phyloP scores from a whole-genome alignment of 2,797 vertebrate species.

The Danio jaintianensis region DNA sequence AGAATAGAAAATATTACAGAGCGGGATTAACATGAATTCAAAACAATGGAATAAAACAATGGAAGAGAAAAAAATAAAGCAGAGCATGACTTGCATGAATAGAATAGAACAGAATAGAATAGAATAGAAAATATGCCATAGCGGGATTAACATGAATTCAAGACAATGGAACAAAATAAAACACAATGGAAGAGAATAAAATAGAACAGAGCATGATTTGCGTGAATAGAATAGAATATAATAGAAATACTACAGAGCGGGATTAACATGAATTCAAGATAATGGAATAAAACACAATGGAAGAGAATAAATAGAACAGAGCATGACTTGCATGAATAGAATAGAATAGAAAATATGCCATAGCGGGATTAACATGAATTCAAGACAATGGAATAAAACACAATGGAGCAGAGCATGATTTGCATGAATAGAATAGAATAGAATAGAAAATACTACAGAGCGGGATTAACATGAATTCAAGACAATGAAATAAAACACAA shows the following conservation, averaged over 20 bases:
- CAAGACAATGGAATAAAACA: too few relatives aligned
- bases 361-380: neutral
- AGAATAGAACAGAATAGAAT: neutral
- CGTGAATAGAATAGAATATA: neutral
- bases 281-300: too few relatives aligned
- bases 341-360: neutral
- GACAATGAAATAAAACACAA: neutral
- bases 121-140: too few relatives aligned
- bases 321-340: too few relatives aligned
- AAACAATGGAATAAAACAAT: neutral
- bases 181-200: neutral
- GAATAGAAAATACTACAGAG: neutral
- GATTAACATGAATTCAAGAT: too few relatives aligned
- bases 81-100: neutral
- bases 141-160: too few relatives aligned
- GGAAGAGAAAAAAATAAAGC: neutral
- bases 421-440: conserved; percentile 7
- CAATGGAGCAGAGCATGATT: too few relatives aligned
- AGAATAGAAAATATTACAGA: neutral
- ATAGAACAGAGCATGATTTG: neutral
- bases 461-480: too few relatives aligned
- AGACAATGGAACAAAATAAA: too few relatives aligned
- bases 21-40: too few relatives aligned
- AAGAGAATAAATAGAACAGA: neutral
- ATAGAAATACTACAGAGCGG: too few relatives aligned